phyloP scores from a whole-genome alignment of 2,888 invertebrate genomes.

The Cantharis rustica region DNA sequence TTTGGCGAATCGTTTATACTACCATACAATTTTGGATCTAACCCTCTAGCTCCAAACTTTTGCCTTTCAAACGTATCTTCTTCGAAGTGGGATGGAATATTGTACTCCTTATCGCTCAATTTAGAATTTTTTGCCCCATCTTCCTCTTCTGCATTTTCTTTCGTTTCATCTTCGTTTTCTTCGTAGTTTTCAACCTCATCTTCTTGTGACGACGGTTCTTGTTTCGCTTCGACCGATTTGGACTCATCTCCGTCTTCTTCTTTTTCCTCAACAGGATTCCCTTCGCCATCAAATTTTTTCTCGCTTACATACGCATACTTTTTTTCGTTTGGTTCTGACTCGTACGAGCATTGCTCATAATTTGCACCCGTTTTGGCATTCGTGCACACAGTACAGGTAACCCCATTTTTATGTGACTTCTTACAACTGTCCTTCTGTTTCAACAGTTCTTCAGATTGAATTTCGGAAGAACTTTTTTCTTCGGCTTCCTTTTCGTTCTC shows the following conservation, averaged over 20 bases:
- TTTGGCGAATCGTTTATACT: conserved; percentile 22
- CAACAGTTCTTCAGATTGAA: conserved; percentile 63
- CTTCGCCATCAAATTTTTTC: conserved; percentile 65
- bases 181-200: conserved; percentile 31
- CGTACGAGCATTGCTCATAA: conserved; percentile 81
- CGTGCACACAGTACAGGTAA: conserved; percentile 75
- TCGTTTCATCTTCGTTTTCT: conserved; percentile 36
- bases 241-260: conserved; percentile 51
- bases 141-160: conserved; percentile 16
- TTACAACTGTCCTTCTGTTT: conserved; percentile 69
- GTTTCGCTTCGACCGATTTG: conserved; percentile 31
- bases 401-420: conserved; percentile 66
- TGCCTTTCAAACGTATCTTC: conserved; percentile 38
- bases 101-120: conserved; percentile 40
- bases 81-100: conserved; percentile 44
- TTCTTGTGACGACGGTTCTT: conserved; percentile 8
- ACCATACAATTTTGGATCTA: conserved; percentile 37
- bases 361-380: conserved; percentile 76
- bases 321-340: conserved; percentile 73
- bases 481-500: conserved; percentile 60
- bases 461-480: conserved; percentile 66
- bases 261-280: conserved; percentile 60
- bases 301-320: conserved; percentile 70
- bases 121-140: conserved; percentile 25
- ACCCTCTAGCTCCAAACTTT: conserved; percentile 26